phyloP scores from a whole-genome alignment of 2,888 invertebrate genomes.

The Noctua janthe region DNA sequence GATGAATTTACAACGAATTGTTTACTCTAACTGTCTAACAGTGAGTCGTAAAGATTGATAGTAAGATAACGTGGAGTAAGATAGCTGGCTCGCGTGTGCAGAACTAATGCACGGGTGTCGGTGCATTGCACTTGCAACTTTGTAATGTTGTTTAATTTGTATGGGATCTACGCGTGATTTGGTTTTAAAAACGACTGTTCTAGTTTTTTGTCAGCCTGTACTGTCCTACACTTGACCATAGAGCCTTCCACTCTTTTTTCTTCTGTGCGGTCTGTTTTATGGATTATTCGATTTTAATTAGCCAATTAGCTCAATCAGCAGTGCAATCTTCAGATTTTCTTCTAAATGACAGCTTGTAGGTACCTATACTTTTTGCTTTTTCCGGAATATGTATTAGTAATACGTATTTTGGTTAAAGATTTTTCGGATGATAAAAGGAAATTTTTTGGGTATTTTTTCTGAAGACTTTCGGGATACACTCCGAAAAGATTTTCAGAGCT shows the following conservation, averaged over 20 bases:
- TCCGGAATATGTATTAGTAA: too few species aligned
- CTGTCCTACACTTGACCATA: neutral
- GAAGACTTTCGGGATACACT: neutral
- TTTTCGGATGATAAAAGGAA: neutral
- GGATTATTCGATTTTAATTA: neutral
- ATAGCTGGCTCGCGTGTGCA: slow-evolving; percentile 37
- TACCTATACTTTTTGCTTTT: too few species aligned
- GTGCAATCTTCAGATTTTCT: too few species aligned
- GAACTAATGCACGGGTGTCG: slow-evolving; percentile 7
- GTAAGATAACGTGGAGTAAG: slow-evolving; percentile 12
- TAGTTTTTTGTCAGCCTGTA: neutral
- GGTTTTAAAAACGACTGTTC: neutral
- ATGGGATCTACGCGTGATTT: neutral
- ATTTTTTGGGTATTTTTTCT: neutral
- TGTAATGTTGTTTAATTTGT: neutral
- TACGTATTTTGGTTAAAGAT: too few species aligned
- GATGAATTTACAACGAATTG: slow-evolving; percentile 6
- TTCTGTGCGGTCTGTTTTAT: neutral
- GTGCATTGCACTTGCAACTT: slow-evolving; percentile 35
- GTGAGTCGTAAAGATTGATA: slow-evolving; percentile 39
- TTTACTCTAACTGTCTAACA: slow-evolving; percentile 5
- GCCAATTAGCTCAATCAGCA: too few species aligned
- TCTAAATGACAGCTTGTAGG: too few species aligned
- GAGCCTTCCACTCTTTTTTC: too few species aligned
- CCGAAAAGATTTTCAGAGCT: neutral